These are phyloP conservation scores for Macropodus opercularis DNA, from an alignment of 2,797 vertebrate genomes.

Conservation along the genomic window DNA sequence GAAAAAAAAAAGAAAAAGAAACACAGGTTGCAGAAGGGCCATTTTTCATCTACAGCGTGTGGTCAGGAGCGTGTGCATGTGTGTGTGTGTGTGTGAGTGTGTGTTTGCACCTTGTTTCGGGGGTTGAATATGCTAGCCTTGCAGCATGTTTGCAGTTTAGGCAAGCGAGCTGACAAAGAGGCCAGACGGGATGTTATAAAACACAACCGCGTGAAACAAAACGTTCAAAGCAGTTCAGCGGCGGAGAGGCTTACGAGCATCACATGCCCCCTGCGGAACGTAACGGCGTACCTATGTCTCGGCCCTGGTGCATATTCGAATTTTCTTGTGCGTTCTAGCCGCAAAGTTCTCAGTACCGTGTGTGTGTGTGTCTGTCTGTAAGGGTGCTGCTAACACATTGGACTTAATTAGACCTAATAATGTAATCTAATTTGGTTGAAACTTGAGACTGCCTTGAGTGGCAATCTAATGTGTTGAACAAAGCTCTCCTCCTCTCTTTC, in stretches of 20 bases:
- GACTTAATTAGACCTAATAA: constrained; percentile 83
- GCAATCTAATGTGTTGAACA: constrained; percentile 78
- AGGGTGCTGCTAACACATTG: constrained; percentile 60
- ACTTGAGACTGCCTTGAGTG: constrained; percentile 81
- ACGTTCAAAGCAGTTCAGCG: constrained; percentile 8
- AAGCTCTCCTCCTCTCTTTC: constrained; percentile 75
- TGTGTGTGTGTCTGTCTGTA: constrained; percentile 26
- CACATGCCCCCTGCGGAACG: constrained; percentile 3
- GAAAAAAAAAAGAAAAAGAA: constrained; percentile 21
- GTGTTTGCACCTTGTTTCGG: constrained; percentile 57
- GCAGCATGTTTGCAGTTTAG: constrained; percentile 76
- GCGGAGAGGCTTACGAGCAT: constrained; percentile 33
- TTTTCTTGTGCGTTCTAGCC: background rate
- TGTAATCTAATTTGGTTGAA: constrained; percentile 82
- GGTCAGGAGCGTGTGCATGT: constrained; percentile 1
- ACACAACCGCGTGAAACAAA: constrained; percentile 56
- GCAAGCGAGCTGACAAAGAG: constrained; percentile 70
- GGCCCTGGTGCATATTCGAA: background rate
- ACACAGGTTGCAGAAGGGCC: constrained; percentile 53
- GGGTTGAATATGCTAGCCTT: constrained; percentile 75
- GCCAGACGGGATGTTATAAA: constrained; percentile 76
- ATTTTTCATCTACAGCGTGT: constrained; percentile 65
- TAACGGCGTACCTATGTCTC: constrained; percentile 1
- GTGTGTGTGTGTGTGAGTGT: background rate
- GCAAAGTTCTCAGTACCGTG: constrained; percentile 15